Evolutionary conservation across 2,888 invertebrate genomes (phyloP).

Genomic region (Rhaphigaster nebulosa): DNA sequence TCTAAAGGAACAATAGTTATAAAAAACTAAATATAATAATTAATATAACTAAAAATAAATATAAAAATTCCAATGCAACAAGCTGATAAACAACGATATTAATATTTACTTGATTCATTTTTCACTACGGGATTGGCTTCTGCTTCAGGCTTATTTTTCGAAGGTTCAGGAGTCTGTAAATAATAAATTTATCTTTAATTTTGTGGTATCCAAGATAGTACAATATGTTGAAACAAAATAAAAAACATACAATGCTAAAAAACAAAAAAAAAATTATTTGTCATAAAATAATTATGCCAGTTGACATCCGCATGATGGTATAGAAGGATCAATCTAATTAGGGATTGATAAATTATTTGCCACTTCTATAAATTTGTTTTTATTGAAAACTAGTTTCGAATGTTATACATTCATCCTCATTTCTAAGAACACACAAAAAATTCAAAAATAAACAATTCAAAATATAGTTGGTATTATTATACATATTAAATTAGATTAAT

Average conservation of each 20-base stretch:
- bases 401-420: too few species aligned
- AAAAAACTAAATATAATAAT: not conserved
- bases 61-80: not conserved
- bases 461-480: too few species aligned
- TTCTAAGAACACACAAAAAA: too few species aligned
- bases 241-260: not conserved
- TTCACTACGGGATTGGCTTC: slow-evolving; percentile 64
- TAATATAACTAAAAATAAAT: not conserved
- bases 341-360: too few species aligned
- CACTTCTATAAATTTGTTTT: too few species aligned
- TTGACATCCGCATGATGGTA: too few species aligned
- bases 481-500: too few species aligned
- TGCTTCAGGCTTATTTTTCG: slow-evolving; percentile 63
- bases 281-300: too few species aligned
- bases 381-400: too few species aligned
- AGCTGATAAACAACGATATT: slow-evolving; percentile 28
- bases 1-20: not conserved
- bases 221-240: not conserved
- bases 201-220: not conserved
- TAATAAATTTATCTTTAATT: not conserved
- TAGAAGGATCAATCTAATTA: too few species aligned
- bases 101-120: slow-evolving; percentile 64
- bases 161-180: slow-evolving; percentile 51
- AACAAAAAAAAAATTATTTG: too few species aligned
- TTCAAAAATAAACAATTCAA: too few species aligned